phyloP scores from a whole-genome alignment of 2,113 vertebrate genomes.

The Syngnathoides biaculeatus region DNA sequence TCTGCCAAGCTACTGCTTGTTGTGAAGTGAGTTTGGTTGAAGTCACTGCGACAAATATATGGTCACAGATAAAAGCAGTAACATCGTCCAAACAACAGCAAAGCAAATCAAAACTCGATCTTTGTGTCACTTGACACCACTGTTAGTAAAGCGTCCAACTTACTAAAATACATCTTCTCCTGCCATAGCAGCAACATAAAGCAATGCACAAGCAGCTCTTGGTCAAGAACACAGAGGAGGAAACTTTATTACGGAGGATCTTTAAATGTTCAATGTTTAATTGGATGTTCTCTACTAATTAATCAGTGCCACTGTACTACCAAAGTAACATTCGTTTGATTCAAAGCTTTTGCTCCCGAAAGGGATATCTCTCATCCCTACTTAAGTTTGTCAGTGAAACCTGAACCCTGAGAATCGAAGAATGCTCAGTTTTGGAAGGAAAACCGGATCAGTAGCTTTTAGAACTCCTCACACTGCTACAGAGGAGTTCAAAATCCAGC shows the following conservation, averaged over 20 bases:
- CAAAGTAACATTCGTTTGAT: neutral
- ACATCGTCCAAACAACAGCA: too few species aligned
- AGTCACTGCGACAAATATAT: too few species aligned
- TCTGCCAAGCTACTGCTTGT: too few species aligned
- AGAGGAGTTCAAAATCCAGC: neutral
- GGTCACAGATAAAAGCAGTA: too few species aligned
- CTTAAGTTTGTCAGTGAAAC: slow-evolving; percentile 1
- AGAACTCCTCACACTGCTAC: neutral
- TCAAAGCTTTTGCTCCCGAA: neutral
- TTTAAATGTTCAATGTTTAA: slow-evolving; percentile 2
- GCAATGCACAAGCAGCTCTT: neutral
- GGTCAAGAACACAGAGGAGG: neutral
- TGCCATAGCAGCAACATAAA: neutral
- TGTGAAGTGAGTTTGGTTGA: too few species aligned
- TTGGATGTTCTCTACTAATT: neutral
- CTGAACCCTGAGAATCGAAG: neutral
- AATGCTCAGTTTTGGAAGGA: neutral
- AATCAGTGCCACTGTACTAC: neutral
- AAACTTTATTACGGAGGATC: neutral
- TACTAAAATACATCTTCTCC: neutral
- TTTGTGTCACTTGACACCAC: too few species aligned
- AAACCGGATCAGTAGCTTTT: neutral
- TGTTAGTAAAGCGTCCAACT: neutral
- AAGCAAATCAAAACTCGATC: too few species aligned
- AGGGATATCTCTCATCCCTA: neutral